phyloP scores from a whole-genome alignment of 1,140 invertebrate species.

The Aricia agestis region DNA sequence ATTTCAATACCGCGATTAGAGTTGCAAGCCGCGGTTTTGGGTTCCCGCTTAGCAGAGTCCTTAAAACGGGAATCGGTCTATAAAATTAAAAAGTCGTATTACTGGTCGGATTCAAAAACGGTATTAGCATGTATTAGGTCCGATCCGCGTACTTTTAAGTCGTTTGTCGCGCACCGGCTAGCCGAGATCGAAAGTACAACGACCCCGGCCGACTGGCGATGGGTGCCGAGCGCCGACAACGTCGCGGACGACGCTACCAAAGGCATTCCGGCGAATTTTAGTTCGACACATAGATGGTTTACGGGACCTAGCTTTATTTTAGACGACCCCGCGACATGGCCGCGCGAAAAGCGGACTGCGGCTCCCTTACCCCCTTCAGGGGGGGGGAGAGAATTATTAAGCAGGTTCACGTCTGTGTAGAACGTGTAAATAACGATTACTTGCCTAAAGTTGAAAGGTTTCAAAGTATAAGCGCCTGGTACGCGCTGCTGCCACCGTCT shows the following conservation, averaged over 20 bases:
- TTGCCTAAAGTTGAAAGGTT: no score
- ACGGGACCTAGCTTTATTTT: no score
- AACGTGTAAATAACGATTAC: no score
- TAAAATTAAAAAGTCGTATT: neutral
- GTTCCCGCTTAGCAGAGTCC: neutral
- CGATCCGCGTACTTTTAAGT: neutral
- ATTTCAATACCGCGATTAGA: constrained; percentile 37
- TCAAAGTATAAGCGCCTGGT: no score
- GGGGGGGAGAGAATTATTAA: no score
- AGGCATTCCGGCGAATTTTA: no score
- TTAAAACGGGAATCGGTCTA: neutral
- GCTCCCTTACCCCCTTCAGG: no score
- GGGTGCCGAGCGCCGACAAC: neutral
- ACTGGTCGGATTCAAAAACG: constrained; percentile 7
- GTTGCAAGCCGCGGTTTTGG: constrained; percentile 24
- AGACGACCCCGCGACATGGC: no score
- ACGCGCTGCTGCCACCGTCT: no score
- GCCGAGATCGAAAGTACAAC: neutral
- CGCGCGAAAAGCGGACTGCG: no score
- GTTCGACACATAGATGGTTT: no score
- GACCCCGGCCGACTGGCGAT: neutral
- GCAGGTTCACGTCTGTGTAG: no score
- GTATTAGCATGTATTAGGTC: neutral
- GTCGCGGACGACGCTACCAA: neutral
- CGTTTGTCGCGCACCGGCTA: constrained; percentile 7